Percentiles rank a stretch among this genome's conserved stretches.
These are phyloP conservation scores for Hypercompe scribonia DNA, from an alignment of 2,888 invertebrate genomes.

Conservation along the genomic window DNA sequence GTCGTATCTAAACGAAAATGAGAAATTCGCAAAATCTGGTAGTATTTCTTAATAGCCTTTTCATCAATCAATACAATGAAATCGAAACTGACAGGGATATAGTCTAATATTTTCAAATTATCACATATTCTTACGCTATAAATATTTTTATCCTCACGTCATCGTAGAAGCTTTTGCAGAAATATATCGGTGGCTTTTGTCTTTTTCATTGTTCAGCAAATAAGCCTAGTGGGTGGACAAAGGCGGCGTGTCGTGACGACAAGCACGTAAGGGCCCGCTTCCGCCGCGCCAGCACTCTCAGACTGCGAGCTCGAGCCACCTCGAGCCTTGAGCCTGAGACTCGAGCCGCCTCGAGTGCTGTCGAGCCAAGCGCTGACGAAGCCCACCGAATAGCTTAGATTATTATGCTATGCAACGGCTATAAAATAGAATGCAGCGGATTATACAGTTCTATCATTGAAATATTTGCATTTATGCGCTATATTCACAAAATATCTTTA, in stretches of 20 bases:
- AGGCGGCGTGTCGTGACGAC: conserved; percentile 81
- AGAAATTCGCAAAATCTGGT: conserved; percentile 78
- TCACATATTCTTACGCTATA: conserved; percentile 66
- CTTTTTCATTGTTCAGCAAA: conserved; percentile 86
- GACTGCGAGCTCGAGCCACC: conserved; percentile 67
- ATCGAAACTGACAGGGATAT: conserved; percentile 65
- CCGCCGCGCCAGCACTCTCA: conserved; percentile 84
- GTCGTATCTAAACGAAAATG: conserved; percentile 76
- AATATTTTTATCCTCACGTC: conserved; percentile 61
- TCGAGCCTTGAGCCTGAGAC: conserved; percentile 67
- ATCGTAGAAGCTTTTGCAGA: conserved; percentile 65
- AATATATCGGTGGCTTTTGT: conserved; percentile 78
- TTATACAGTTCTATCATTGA: conserved; percentile 61
- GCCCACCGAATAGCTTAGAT: conserved; percentile 78
- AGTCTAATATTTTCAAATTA: conserved; percentile 72
- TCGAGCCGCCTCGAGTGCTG: conserved; percentile 75
- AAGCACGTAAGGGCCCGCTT: conserved; percentile 83
- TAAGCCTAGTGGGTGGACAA: conserved; percentile 86
- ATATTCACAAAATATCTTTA: conserved; percentile 10
- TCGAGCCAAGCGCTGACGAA: conserved; percentile 81
- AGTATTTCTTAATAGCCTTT: conserved; percentile 78
- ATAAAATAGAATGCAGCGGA: conserved; percentile 71
- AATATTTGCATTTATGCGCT: conserved; percentile 42
- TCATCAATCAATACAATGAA: conserved; percentile 82
- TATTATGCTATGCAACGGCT: conserved; percentile 75